These are phyloP conservation scores for Eubasilissa splendida DNA, from an alignment of 2,888 invertebrate genomes.

Conservation along the genomic window DNA sequence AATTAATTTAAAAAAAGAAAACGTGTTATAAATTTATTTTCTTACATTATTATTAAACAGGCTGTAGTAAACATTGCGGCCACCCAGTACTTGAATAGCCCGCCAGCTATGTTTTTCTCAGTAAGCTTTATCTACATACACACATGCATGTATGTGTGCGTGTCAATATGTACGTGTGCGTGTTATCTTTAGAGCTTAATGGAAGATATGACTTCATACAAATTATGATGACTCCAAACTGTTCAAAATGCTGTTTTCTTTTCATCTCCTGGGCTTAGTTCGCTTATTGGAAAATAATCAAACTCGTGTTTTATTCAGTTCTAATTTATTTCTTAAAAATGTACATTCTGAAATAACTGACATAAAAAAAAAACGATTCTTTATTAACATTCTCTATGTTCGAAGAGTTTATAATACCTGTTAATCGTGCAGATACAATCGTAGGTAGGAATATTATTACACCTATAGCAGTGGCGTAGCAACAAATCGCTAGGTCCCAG, in stretches of 20 bases:
- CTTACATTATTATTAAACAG: neutral
- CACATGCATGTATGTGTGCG: neutral
- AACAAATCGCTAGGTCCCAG: too few relatives aligned
- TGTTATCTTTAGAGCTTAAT: conserved; percentile 35
- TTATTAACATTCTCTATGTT: too few relatives aligned
- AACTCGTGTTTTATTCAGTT: too few relatives aligned
- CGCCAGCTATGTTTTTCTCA: conserved; percentile 7
- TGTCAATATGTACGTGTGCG: neutral
- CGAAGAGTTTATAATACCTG: too few relatives aligned
- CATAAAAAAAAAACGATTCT: too few relatives aligned
- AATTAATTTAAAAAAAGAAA: neutral
- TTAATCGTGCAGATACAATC: too few relatives aligned
- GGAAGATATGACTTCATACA: conserved; percentile 13
- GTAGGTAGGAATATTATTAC: too few relatives aligned
- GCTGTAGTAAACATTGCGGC: neutral
- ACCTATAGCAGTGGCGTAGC: too few relatives aligned
- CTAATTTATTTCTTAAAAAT: too few relatives aligned
- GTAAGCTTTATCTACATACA: conserved; percentile 9
- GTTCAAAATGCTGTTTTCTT: neutral
- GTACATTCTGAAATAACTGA: too few relatives aligned
- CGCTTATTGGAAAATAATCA: conserved; percentile 1
- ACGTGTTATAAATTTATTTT: too few relatives aligned
- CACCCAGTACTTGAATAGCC: conserved; percentile 6
- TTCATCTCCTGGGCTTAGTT: conserved; percentile 4
- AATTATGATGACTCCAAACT: conserved; percentile 16